These are phyloP conservation scores for Megalops atlanticus DNA, from an alignment of 2,113 vertebrate genomes.

Conservation along the genomic window DNA sequence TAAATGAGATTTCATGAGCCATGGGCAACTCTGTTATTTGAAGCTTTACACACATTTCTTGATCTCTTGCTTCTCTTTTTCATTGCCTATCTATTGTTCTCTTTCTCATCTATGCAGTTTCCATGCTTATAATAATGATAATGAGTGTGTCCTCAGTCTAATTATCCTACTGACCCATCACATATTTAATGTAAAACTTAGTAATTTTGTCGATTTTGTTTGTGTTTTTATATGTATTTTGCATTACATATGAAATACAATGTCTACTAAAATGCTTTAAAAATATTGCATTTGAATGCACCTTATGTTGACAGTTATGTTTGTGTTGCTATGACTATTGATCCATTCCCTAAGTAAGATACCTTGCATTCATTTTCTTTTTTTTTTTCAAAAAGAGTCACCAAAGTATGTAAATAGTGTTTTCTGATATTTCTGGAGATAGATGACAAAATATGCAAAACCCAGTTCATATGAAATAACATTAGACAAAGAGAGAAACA, in stretches of 20 bases:
- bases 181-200: background rate
- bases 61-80: background rate
- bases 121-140: background rate
- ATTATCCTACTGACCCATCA: background rate
- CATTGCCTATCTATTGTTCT: background rate
- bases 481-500: background rate
- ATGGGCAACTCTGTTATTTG: slow-evolving; percentile 5
- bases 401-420: too few species aligned
- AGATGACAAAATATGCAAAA: slow-evolving; percentile 1
- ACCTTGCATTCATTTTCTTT: too few species aligned
- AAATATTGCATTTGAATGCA: too few species aligned
- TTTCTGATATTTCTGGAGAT: too few species aligned
- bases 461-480: background rate
- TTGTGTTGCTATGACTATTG: too few species aligned
- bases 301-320: too few species aligned
- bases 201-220: too few species aligned
- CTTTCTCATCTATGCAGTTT: background rate
- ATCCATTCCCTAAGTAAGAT: too few species aligned
- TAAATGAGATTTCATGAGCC: slow-evolving; percentile 14
- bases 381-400: too few species aligned
- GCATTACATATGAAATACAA: too few species aligned
- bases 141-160: background rate
- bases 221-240: too few species aligned
- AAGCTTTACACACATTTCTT: slow-evolving; percentile 22
- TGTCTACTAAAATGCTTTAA: too few species aligned